phyloP scores from a whole-genome alignment of 2,113 vertebrate genomes.

The Callipepla squamata region DNA sequence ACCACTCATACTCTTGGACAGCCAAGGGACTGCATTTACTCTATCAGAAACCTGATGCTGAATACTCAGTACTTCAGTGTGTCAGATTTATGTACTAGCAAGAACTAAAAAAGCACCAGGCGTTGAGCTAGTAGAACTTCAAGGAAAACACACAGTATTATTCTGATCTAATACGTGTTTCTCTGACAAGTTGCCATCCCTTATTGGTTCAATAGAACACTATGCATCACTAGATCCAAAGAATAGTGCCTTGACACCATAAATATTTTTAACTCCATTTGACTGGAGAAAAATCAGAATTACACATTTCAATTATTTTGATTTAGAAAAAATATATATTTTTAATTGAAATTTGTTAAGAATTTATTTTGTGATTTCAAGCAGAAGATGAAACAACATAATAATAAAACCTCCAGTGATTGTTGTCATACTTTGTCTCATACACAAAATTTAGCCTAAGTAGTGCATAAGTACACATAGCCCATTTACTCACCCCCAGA shows the following conservation, averaged over 20 bases:
- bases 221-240: neutral
- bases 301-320: neutral
- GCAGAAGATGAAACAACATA: neutral
- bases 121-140: slow-evolving; percentile 53
- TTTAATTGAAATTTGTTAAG: neutral
- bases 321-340: neutral
- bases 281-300: neutral
- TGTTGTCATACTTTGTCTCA: neutral
- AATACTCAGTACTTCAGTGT: slow-evolving; percentile 50
- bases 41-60: slow-evolving; percentile 59
- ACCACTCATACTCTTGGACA: slow-evolving; percentile 62
- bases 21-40: slow-evolving; percentile 63
- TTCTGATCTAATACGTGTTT: neutral
- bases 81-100: slow-evolving; percentile 43
- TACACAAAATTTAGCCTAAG: neutral
- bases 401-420: neutral
- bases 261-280: slow-evolving; percentile 1
- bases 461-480: neutral
- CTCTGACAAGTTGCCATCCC: neutral
- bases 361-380: neutral
- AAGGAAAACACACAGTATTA: neutral
- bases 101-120: slow-evolving; percentile 57
- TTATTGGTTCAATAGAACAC: neutral
- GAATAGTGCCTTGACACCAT: neutral
- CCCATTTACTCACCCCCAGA: neutral